A percentile compares a stretch with the other conserved stretches of the same genome.
These are phyloP conservation scores for Haliaeetus leucogaster DNA, from an alignment of 2,113 vertebrate species.

Conservation along the genomic window DNA sequence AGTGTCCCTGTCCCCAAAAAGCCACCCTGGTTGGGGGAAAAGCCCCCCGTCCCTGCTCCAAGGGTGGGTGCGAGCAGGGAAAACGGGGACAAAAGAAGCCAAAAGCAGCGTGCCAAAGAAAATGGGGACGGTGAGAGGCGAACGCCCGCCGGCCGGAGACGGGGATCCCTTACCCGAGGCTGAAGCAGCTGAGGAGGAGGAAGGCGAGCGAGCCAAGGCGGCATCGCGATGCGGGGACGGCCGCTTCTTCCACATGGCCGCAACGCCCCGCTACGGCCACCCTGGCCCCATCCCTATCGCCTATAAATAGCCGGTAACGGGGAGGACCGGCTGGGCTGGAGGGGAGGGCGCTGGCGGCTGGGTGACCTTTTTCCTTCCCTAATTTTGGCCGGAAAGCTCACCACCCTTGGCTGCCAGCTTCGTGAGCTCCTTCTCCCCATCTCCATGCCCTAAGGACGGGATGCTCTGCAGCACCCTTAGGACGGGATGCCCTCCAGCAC, in stretches of 20 bases:
- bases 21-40: neutral
- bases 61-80: neutral
- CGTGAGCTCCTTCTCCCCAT: neutral
- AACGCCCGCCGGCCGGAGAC: rapidly evolving
- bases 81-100: neutral
- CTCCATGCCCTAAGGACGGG: neutral
- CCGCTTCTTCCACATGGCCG: constrained; percentile 67
- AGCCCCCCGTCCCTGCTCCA: rapidly evolving
- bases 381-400: neutral
- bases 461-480: neutral
- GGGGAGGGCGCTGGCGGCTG: neutral
- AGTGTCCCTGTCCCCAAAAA: neutral
- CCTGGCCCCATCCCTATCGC: constrained; percentile 48
- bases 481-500: neutral
- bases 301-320: constrained; percentile 47
- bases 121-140: neutral
- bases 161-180: constrained; percentile 64
- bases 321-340: neutral
- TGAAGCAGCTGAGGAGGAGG: constrained; percentile 70
- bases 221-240: neutral
- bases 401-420: neutral
- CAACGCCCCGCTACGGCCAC: constrained; percentile 3
- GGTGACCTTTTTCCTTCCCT: constrained; percentile 31
- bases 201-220: neutral
- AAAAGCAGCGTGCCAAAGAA: neutral